These are phyloP conservation scores for Talpa occidentalis DNA, from an alignment of 2,113 vertebrate species.

Conservation along the genomic window DNA sequence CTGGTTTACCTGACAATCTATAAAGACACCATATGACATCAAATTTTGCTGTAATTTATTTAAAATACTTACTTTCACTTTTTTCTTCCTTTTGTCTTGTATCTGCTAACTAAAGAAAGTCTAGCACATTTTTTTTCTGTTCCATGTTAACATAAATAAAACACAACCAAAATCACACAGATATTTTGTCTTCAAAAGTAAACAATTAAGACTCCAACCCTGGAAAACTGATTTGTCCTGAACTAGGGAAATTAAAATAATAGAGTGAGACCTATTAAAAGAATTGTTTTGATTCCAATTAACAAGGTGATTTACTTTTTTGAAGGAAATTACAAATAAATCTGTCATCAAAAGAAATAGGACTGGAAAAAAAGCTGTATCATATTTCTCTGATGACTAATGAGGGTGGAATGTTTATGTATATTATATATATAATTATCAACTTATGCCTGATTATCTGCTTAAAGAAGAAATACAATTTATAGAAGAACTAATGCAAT, in stretches of 20 bases:
- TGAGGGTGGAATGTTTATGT: not conserved
- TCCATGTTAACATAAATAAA: not conserved
- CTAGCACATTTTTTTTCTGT: not conserved
- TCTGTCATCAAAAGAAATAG: slow-evolving; percentile 4
- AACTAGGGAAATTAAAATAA: slow-evolving; percentile 30
- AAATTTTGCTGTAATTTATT: not conserved
- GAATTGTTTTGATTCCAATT: slow-evolving; percentile 36
- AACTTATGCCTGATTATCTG: not conserved
- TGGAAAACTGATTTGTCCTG: slow-evolving; percentile 41
- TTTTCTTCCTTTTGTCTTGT: not conserved
- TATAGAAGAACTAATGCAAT: slow-evolving; percentile 33
- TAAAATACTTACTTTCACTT: not conserved
- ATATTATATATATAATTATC: slow-evolving; percentile 19
- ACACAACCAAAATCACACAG: not conserved
- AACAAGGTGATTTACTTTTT: slow-evolving; percentile 25
- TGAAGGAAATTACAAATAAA: slow-evolving; percentile 61
- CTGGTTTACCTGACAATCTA: not conserved
- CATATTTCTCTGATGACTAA: slow-evolving; percentile 45
- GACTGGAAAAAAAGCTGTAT: not conserved
- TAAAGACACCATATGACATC: not conserved
- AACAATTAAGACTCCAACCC: slow-evolving; percentile 8
- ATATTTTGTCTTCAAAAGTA: slow-evolving; percentile 41
- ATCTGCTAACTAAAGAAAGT: not conserved
- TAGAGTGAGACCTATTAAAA: not conserved
- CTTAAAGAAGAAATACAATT: slow-evolving; percentile 4